Evolutionary conservation across 2,888 invertebrate species (phyloP).

Genomic region (Drosophila emarginata): DNA sequence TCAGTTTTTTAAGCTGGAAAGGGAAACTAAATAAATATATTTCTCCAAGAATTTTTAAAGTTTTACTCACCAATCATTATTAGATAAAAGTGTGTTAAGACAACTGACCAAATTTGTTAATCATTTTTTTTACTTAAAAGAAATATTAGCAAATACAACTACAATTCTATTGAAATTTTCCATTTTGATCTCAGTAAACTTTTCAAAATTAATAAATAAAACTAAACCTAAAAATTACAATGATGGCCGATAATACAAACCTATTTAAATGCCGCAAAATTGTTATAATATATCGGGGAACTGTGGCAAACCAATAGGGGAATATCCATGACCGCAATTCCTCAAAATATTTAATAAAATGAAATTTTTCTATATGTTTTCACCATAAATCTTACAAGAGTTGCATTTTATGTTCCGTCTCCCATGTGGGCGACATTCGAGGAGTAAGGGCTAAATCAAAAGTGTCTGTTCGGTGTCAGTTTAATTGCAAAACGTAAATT

Average conservation of each 20-base stretch:
- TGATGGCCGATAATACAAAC: slow-evolving; percentile 56
- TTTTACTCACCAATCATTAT: no score
- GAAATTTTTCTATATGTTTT: neutral
- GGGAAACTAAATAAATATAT: neutral
- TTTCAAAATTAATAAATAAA: neutral
- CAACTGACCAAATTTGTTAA: no score
- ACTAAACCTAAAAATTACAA: neutral
- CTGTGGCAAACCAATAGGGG: neutral
- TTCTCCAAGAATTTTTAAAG: no score
- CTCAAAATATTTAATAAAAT: neutral
- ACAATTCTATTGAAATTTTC: no score
- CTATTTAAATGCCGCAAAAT: slow-evolving; percentile 55
- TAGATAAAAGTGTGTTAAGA: no score
- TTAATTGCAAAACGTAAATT: slow-evolving; percentile 79
- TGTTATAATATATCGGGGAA: slow-evolving; percentile 32
- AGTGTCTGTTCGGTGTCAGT: slow-evolving; percentile 80
- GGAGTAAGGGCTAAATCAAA: slow-evolving; percentile 68
- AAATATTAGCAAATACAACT: no score
- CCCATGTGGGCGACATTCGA: neutral
- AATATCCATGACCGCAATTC: neutral
- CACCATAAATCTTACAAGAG: neutral
- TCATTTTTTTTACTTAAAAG: no score
- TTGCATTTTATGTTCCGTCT: neutral
- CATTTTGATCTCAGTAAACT: neutral
- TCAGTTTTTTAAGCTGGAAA: neutral